A percentile compares a stretch with the other conserved stretches of the same genome.
Evolutionary conservation across 2,113 vertebrate species (phyloP).

Genomic region (Lota lota): DNA sequence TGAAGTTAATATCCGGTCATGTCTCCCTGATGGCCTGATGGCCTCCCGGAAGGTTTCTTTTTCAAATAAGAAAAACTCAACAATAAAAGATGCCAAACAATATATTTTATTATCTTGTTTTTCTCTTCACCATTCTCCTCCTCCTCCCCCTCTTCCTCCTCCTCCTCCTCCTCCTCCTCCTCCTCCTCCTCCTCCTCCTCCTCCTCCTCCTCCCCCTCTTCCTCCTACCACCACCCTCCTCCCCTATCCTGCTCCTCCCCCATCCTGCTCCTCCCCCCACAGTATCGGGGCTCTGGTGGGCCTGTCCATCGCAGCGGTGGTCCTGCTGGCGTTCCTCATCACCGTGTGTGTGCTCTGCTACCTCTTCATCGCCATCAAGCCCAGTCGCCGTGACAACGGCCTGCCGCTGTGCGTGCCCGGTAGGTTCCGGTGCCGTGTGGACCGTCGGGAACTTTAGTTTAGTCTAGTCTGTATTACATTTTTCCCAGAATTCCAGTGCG

Average conservation of each 20-base stretch:
- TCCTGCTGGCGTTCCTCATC: slow-evolving; percentile 88
- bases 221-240: neutral
- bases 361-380: slow-evolving; percentile 89
- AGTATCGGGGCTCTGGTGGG: slow-evolving; percentile 89
- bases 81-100: neutral
- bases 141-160: neutral
- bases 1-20: too few species aligned
- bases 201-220: too few species aligned
- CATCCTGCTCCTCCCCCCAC: neutral
- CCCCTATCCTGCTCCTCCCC: neutral
- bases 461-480: too few species aligned
- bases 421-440: slow-evolving; percentile 51
- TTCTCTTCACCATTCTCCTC: too few species aligned
- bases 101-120: too few species aligned
- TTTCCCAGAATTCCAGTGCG: too few species aligned
- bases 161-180: neutral
- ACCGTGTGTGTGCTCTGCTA: slow-evolving; percentile 91
- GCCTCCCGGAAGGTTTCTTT: neutral
- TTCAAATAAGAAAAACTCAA: neutral
- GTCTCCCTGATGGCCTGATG: too few species aligned
- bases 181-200: neutral
- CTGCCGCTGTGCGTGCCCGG: slow-evolving; percentile 81
- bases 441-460: too few species aligned
- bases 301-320: slow-evolving; percentile 85
- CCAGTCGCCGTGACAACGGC: slow-evolving; percentile 83